Base-by-base conservation (phyloP, 2,113 vertebrate species). In the Serinus canaria region DNA sequence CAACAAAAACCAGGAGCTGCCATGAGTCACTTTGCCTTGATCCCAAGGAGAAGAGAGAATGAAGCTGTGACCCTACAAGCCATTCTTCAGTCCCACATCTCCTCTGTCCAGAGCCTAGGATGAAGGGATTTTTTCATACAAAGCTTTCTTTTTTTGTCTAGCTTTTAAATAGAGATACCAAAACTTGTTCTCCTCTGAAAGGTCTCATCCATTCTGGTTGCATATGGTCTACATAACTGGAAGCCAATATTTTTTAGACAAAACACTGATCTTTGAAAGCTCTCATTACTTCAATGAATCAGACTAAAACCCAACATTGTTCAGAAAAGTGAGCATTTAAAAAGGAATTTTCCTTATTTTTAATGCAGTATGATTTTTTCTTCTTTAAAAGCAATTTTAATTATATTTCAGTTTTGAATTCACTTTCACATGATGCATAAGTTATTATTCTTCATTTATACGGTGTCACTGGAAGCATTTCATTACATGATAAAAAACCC, bases 381-480 rank as follows among this genome's bases (percentile, higher is more conserved):
- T 62, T 46, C n/a, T 83, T 90, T 64, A 83, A 74, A 80, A 76
- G 28, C 20, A 73, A 87, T 53, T 86, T 77, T 88, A 77, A 88
- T 93, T 91, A 69, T 2, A 2, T 59, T 92, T 80, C 27, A 16
- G 44, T 91, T 94, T 91, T 63, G n/a, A 79, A 75, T 91, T 90
- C 10, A 85, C 89, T 95, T 92, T 69, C 49, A 50, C 46, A 75
- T 90, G 75, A 95, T 89, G 70, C 69, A 64, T 79, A 89, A 83
- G 41, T 81, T 75, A 95, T 73, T 84, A 87, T 69, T 92, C 67
- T 78, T 83, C 83, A 95, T 95, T 94, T 92, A 69, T 46, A 88
- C 17, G 4, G n/a, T 93, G 93, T 77, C 95, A 95, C 63, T 94
- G 58, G 78, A 93, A 97, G 84, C 64, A 87, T 92, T 95, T 95